Evolutionary conservation across 2,797 vertebrate genomes (phyloP).

Genomic region (Melanotaenia nigrans): DNA sequence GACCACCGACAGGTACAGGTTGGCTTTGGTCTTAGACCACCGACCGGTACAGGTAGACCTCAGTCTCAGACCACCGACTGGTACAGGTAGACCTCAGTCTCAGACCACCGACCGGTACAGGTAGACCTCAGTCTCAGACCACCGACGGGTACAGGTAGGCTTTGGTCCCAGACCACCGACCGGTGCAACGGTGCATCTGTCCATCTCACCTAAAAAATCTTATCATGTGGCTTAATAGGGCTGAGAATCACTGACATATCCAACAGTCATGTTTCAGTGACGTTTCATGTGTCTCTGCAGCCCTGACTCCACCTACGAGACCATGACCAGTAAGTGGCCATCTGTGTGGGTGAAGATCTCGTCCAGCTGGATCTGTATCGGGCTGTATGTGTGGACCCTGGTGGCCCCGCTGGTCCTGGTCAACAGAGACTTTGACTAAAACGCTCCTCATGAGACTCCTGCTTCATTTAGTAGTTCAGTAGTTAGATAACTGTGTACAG

Average conservation of each 20-base stretch:
- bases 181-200: too few relatives aligned
- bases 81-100: too few relatives aligned
- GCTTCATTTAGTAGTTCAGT: not conserved
- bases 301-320: constrained; percentile 89
- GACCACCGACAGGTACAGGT: not conserved
- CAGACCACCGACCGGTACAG: constrained; percentile 88
- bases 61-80: too few relatives aligned
- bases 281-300: constrained; percentile 67
- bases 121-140: constrained; percentile 28
- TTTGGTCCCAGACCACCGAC: too few relatives aligned
- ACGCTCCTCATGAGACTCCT: not conserved
- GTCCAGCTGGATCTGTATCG: constrained; percentile 96
- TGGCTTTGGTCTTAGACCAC: too few relatives aligned
- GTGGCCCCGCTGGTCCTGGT: constrained; percentile 94
- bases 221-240: too few relatives aligned
- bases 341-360: constrained; percentile 99
- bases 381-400: constrained; percentile 97
- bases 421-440: constrained; percentile 96
- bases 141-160: too few relatives aligned
- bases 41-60: too few relatives aligned
- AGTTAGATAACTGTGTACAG: constrained; percentile 1
- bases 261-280: too few relatives aligned
- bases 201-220: too few relatives aligned
- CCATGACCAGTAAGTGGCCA: constrained; percentile 96
- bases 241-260: too few relatives aligned